phyloP scores from a whole-genome alignment of 2,888 invertebrate genomes.

The Lepidocyrtinus sp. region DNA sequence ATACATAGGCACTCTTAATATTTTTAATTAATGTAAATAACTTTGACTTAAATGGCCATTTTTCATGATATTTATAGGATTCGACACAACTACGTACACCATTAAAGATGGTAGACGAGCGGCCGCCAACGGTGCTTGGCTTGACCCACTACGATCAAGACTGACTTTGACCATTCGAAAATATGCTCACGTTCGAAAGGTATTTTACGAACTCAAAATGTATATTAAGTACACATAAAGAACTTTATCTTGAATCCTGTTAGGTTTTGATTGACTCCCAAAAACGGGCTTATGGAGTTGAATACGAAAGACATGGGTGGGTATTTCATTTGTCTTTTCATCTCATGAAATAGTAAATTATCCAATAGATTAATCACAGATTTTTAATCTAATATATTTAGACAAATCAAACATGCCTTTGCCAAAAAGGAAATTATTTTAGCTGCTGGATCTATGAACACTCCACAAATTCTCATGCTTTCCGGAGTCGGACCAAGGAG shows the following conservation, averaged over 20 bases:
- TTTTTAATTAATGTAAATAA: too few relatives aligned
- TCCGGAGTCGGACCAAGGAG: slow-evolving; percentile 43
- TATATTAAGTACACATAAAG: neutral
- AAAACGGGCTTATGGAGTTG: slow-evolving; percentile 60
- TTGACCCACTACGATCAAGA: slow-evolving; percentile 57
- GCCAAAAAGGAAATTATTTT: slow-evolving; percentile 64
- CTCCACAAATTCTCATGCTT: slow-evolving; percentile 57
- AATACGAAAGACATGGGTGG: slow-evolving; percentile 63
- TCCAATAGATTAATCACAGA: too few relatives aligned
- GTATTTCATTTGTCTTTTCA: too few relatives aligned
- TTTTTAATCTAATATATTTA: too few relatives aligned
- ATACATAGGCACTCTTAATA: too few relatives aligned
- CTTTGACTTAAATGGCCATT: too few relatives aligned
- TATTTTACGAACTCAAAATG: too few relatives aligned
- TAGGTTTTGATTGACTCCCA: slow-evolving; percentile 60
- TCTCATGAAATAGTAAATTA: too few relatives aligned
- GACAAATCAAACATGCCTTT: slow-evolving; percentile 40
- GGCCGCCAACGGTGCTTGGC: slow-evolving; percentile 56
- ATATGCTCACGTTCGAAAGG: slow-evolving; percentile 65
- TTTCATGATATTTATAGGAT: slow-evolving; percentile 44
- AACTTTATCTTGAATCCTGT: neutral
- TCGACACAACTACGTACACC: slow-evolving; percentile 54
- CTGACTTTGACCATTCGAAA: slow-evolving; percentile 64
- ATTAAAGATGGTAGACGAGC: slow-evolving; percentile 58
- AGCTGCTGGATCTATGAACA: slow-evolving; percentile 59